Conservation (phyloP, 2,888 invertebrate species). For the Ganaspis brasiliensis region DNA sequence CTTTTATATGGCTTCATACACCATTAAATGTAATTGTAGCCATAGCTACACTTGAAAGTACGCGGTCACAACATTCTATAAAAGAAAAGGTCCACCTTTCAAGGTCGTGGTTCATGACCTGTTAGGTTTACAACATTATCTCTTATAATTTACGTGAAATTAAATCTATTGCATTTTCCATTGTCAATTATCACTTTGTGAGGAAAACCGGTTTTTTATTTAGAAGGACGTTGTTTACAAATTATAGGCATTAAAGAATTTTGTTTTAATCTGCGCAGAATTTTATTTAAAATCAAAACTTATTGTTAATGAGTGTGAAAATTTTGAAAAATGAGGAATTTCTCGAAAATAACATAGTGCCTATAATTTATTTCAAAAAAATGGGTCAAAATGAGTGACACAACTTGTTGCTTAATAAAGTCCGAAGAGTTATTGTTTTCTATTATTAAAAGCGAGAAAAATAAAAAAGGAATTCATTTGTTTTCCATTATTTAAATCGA, state of each 20-base stretch:
- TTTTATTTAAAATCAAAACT: neutral
- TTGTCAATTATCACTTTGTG: conserved; percentile 13
- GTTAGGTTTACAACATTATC: neutral
- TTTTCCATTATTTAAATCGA: conserved; percentile 1
- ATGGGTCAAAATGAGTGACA: neutral
- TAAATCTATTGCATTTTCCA: conserved; percentile 18
- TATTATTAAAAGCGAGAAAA: neutral
- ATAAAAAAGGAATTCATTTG: neutral
- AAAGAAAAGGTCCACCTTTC: conserved; percentile 13
- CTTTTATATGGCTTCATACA: neutral
- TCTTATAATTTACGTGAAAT: conserved; percentile 18
- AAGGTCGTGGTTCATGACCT: conserved; percentile 8
- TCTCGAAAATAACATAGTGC: neutral
- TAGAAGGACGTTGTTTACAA: conserved; percentile 12
- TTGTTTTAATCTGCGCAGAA: neutral
- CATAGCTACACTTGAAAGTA: conserved; percentile 2
- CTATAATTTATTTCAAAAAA: neutral
- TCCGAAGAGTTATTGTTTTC: neutral
- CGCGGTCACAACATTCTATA: conserved; percentile 6
- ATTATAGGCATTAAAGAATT: neutral
- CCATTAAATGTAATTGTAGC: neutral
- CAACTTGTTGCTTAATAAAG: conserved; percentile 8
- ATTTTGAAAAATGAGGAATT: neutral
- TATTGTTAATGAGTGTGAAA: neutral
- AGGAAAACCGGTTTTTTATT: conserved; percentile 20